Conservation (phyloP, 2,888 invertebrate genomes). For the Andrena bicolor region DNA sequence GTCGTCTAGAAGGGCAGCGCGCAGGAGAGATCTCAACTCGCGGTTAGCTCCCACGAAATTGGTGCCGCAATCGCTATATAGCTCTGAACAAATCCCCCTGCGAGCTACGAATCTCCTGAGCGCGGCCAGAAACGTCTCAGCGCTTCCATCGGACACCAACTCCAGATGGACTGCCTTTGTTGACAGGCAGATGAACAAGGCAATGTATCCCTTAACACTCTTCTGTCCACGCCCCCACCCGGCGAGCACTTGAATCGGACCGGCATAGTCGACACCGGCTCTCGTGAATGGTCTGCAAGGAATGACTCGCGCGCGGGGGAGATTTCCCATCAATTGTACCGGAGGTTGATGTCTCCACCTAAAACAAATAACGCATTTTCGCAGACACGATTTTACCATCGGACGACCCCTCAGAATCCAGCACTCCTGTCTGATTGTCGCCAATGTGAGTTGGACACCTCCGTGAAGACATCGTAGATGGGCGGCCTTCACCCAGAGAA, state of each 20-base stretch:
- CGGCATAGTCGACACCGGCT: neutral
- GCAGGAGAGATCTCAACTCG: neutral
- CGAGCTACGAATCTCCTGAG: neutral
- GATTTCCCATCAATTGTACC: neutral
- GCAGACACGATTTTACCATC: neutral
- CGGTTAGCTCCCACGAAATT: neutral
- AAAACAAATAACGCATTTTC: neutral
- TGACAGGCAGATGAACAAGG: neutral
- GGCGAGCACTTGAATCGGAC: neutral
- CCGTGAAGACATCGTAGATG: neutral
- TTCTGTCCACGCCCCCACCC: neutral
- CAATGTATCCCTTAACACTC: neutral
- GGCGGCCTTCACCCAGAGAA: neutral
- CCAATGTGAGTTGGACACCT: neutral
- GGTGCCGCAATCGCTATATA: neutral
- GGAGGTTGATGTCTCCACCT: neutral
- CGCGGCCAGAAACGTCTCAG: neutral
- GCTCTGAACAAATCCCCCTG: neutral
- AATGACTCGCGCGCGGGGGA: neutral
- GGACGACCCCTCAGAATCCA: neutral
- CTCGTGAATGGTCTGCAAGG: neutral
- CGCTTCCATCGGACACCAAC: neutral
- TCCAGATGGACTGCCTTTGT: slow-evolving; percentile 2
- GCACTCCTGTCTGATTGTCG: neutral
- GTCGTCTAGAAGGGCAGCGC: neutral